phyloP scores from a whole-genome alignment of 2,113 vertebrate genomes.

The Aplodontia rufa region DNA sequence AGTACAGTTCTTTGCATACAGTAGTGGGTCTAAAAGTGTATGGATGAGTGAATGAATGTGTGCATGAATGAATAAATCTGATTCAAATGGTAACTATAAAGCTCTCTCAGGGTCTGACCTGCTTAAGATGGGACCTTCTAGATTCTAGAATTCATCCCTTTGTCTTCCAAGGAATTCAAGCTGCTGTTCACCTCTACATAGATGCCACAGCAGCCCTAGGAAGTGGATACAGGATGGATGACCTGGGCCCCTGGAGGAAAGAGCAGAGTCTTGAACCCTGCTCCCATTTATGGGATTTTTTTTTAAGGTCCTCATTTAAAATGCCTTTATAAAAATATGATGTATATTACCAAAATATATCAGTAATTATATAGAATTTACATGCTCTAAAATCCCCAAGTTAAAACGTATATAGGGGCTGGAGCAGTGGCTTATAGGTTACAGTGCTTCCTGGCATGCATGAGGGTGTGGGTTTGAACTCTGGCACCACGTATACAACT shows the following conservation, averaged over 20 bases:
- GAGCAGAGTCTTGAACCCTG: not conserved
- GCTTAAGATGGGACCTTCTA: not conserved
- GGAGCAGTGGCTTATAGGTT: too few relatives aligned
- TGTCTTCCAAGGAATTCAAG: not conserved
- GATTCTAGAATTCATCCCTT: not conserved
- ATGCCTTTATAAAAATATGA: not conserved
- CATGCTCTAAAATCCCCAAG: too few relatives aligned
- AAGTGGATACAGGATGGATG: not conserved
- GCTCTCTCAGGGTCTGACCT: not conserved
- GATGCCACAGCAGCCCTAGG: not conserved
- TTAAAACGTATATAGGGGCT: too few relatives aligned
- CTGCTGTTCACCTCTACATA: not conserved
- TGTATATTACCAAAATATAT: too few relatives aligned
- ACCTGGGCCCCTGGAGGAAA: not conserved
- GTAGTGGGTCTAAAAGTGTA: not conserved
- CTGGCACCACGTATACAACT: too few relatives aligned
- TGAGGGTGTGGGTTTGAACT: too few relatives aligned
- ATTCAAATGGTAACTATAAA: not conserved
- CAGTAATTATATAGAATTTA: too few relatives aligned
- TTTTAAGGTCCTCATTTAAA: not conserved
- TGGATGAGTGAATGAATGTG: not conserved
- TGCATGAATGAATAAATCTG: not conserved
- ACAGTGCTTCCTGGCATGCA: too few relatives aligned
- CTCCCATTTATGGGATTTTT: not conserved
- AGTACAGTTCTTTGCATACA: not conserved